Base-by-base conservation (phyloP, 2,888 invertebrate genomes). In the Argyresthia albistria region DNA sequence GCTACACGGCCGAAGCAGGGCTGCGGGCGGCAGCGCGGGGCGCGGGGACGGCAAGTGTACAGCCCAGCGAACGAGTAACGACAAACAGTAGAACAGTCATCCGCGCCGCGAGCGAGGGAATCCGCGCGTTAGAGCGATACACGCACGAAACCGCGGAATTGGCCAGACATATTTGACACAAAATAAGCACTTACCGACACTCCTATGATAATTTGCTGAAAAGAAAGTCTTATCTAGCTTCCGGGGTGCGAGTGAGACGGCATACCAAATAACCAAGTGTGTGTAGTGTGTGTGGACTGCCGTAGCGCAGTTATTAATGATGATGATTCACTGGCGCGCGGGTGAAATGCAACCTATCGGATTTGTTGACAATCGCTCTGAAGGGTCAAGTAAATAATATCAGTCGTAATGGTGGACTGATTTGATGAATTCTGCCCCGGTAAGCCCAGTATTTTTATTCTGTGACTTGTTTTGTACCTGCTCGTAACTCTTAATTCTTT, bases 291-390 rank as follows among this genome's bases (percentile, higher is more conserved):
- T 80, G 78, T 81, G 78, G 80, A 80, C 80, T 80, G 80, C 76
- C 79, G 82, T 80, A 83, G 83, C 83, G 80, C 83, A 83, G 80
- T 83, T 84, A 82, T 79, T 87, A 84, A 51, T 51, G 53, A 84
- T 83, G 84, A 83, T 87, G 86, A 87, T 81, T 87, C 86, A 87
- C 78, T 83, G 83, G 81, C 72, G 83, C 78, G 77, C 84, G 80
- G 80, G 83, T 83, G 83, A 86, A 86, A 84, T 84, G 86, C 87
- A 82, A 76, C 82, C 79, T 79, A 79, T 80, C 76, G 80, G 78
- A 80, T 80, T 84, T 87, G 84, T 86, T 87, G 84, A 86, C 83
- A 81, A 80, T 79, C 73, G 77, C 76, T 76, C 72, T 70, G 80
- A 71, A 75, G 77, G 71, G 72, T 76, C 79, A 80, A 82, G 81